phyloP scores from a whole-genome alignment of 2,797 vertebrate genomes.

The Peromyscus nudipes region DNA sequence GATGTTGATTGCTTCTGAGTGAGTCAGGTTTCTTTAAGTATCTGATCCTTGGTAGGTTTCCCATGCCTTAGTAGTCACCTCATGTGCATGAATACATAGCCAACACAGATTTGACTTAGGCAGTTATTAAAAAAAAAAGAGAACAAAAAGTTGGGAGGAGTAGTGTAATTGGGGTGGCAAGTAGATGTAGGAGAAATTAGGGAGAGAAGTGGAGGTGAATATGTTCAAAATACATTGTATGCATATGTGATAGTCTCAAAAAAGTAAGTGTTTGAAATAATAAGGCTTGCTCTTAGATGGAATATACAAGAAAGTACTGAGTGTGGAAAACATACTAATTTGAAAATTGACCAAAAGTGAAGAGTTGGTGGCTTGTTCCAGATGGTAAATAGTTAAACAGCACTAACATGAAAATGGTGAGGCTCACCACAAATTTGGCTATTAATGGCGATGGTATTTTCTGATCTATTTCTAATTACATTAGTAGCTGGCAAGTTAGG shows the following conservation, averaged over 20 bases:
- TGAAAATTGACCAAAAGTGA: slow-evolving; percentile 23
- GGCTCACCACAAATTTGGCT: not conserved
- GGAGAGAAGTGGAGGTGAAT: not conserved
- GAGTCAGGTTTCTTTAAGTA: not conserved
- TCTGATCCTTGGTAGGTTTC: not conserved
- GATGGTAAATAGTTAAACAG: not conserved
- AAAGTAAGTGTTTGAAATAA: not conserved
- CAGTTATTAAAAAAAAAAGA: not conserved
- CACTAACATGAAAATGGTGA: not conserved
- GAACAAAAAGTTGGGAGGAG: not conserved
- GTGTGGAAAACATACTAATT: slow-evolving; percentile 4
- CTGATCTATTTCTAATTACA: no score
- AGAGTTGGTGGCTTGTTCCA: not conserved
- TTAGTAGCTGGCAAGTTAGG: no score
- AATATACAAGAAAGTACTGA: not conserved
- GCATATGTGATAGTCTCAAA: not conserved
- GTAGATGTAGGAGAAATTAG: not conserved
- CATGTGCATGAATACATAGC: not conserved
- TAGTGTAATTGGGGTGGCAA: not conserved
- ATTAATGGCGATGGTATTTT: no score
- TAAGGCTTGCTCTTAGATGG: not conserved
- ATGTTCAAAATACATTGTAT: not conserved
- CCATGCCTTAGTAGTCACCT: not conserved
- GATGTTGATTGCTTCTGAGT: not conserved
- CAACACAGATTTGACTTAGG: not conserved